Conservation (phyloP, 2,797 vertebrate species). For the Halcyon leucocephala region DNA sequence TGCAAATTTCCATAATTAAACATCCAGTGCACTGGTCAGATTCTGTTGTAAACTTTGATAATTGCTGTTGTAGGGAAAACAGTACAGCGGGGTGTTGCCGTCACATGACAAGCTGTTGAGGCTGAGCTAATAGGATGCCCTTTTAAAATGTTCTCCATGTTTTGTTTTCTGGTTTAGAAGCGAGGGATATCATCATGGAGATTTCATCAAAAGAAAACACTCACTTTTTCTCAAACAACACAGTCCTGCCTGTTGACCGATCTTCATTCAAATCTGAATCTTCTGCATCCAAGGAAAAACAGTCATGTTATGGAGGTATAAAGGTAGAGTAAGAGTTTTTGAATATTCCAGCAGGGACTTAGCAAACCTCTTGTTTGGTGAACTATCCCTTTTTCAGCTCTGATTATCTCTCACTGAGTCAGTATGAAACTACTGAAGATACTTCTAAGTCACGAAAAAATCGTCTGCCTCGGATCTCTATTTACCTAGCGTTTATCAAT, state of each 20-base stretch:
- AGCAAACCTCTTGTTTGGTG: not conserved
- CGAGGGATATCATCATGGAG: conserved; percentile 71
- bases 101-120: conserved; percentile 41
- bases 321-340: conserved; percentile 82
- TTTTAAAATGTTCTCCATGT: conserved; percentile 51
- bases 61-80: conserved; percentile 40
- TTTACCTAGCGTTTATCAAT: not conserved
- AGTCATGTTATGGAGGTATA: conserved; percentile 80
- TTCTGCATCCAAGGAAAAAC: conserved; percentile 69
- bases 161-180: conserved; percentile 54
- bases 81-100: conserved; percentile 42
- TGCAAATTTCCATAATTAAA: conserved; percentile 61
- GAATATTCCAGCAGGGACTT: not conserved
- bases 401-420: not conserved
- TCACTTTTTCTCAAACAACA: conserved; percentile 69
- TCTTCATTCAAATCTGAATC: conserved; percentile 77
- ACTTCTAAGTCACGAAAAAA: not conserved
- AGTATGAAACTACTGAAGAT: not conserved
- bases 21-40: not conserved
- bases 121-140: conserved; percentile 28
- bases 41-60: conserved; percentile 15
- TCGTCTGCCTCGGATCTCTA: not conserved
- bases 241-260: conserved; percentile 11
- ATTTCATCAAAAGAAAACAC: conserved; percentile 74
- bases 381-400: not conserved